These are phyloP conservation scores for Oryzaephilus surinamensis DNA, from an alignment of 1,140 invertebrate species.

Conservation along the genomic window DNA sequence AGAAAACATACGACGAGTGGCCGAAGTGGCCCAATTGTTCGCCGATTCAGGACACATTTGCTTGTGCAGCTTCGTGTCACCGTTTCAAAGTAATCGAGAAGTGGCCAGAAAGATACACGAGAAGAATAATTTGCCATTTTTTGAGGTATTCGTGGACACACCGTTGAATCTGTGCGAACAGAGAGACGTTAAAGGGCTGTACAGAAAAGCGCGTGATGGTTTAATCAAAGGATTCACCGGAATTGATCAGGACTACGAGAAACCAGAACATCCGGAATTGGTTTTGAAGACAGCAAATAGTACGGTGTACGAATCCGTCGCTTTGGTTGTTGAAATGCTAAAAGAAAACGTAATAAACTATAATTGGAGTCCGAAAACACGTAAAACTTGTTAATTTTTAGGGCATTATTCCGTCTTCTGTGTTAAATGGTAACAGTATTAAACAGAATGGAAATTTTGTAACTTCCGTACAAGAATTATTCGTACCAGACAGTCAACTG, in stretches of 20 bases:
- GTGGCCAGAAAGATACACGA: conserved; percentile 82
- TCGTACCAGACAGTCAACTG: conserved; percentile 60
- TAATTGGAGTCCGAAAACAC: too few relatives aligned
- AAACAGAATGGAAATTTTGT: too few relatives aligned
- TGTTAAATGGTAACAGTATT: too few relatives aligned
- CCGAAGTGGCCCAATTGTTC: conserved; percentile 95
- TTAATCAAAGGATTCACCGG: conserved; percentile 97
- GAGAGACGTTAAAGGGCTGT: conserved; percentile 93
- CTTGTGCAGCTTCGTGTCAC: conserved; percentile 95
- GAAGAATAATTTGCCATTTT: conserved; percentile 80
- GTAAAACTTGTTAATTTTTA: too few relatives aligned
- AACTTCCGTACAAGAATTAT: conserved; percentile 81
- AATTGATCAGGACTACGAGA: conserved; percentile 92
- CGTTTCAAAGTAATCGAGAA: conserved; percentile 85
- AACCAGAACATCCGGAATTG: conserved; percentile 77
- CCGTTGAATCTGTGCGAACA: conserved; percentile 89
- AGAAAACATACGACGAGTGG: conserved; percentile 94
- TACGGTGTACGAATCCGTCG: conserved; percentile 73
- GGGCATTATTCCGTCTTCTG: too few relatives aligned
- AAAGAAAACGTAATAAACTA: conserved; percentile 54
- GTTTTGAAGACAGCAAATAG: conserved; percentile 72
- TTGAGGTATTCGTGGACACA: conserved; percentile 95
- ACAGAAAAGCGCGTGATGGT: conserved; percentile 94
- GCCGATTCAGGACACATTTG: conserved; percentile 94
- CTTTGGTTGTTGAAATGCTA: conserved; percentile 67